Evolutionary conservation across 1,140 invertebrate species (phyloP), one percentile per base, ranked within the genome.

Genomic region (Brachionus manjavacas): DNA sequence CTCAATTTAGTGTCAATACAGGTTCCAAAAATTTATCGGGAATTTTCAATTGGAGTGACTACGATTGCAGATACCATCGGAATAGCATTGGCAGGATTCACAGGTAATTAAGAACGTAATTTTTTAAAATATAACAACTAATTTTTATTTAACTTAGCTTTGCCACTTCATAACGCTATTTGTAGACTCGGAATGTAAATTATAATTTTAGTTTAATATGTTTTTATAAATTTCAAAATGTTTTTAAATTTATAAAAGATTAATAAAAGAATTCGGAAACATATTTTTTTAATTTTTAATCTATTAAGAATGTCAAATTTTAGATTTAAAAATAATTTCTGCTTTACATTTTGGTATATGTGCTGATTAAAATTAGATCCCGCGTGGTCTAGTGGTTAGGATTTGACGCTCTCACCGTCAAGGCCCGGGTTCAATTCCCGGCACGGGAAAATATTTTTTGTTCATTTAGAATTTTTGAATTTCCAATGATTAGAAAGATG

Each of bases 151-250:
- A n/a, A 14, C 8, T 66, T 28, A 83, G 91, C 94, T 16, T 92
- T 95, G 88, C 93, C 93, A 4, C 91, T 92, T 1, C 94, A 95
- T 88, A 93, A 94, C 87, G 90, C 90, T 31, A 92, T 95, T 64
- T 95, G 94, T 88, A 55, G 41, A 66, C 28, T 28, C 11, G 68
- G 68, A 14, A 72, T 72, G 68, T 72, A 72, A 72, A 35, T 72
- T 46, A 46, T 12, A 39, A 39, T 72, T 72, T 11, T 43, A 16
- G 11, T 11, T 20, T 41, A 39, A 68, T 31, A 0, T 66, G 9
- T 25, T 66, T 66, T 66, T 35, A 35, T 64, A 60, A 60, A 60
- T 60, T 60, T 60, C 52, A 20, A 60, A 20, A 20, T 8, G 4
- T 20, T 60, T 60, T 60, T 20, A 60, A 11, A 60, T 60, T 60